Evolutionary conservation across 2,888 invertebrate genomes (phyloP).

Genomic region (Drosophila hamatofila): DNA sequence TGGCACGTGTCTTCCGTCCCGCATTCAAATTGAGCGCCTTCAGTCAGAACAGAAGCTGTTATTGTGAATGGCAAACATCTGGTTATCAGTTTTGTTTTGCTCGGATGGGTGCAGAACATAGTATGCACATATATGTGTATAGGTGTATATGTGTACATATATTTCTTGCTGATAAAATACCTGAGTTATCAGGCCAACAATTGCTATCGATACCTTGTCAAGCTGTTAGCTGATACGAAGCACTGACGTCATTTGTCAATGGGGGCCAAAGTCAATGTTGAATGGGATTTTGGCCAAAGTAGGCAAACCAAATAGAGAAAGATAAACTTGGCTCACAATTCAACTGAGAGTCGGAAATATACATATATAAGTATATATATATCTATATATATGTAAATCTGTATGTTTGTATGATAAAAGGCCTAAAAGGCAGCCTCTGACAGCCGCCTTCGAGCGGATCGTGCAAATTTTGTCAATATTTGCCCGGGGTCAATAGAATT

Average conservation of each 20-base stretch:
- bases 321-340: neutral
- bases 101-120: conserved; percentile 16
- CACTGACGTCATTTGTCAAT: conserved; percentile 56
- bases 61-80: conserved; percentile 53
- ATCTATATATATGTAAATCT: neutral
- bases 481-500: conserved; percentile 72
- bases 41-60: conserved; percentile 45
- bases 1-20: conserved; percentile 45
- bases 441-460: conserved; percentile 43
- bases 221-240: conserved; percentile 8
- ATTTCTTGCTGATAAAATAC: conserved; percentile 72
- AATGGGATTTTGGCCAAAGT: conserved; percentile 13
- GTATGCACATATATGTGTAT: no score
- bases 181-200: conserved; percentile 59
- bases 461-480: conserved; percentile 71
- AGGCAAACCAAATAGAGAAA: conserved; percentile 11
- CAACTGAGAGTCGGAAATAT: neutral
- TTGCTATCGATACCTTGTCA: conserved; percentile 45
- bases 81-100: conserved; percentile 44
- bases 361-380: neutral
- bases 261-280: conserved; percentile 54
- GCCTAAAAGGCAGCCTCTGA: conserved; percentile 32
- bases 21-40: conserved; percentile 39
- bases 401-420: conserved; percentile 1
- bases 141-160: neutral